phyloP scores from a whole-genome alignment of 1,140 invertebrate species.

The Lithobius niger region DNA sequence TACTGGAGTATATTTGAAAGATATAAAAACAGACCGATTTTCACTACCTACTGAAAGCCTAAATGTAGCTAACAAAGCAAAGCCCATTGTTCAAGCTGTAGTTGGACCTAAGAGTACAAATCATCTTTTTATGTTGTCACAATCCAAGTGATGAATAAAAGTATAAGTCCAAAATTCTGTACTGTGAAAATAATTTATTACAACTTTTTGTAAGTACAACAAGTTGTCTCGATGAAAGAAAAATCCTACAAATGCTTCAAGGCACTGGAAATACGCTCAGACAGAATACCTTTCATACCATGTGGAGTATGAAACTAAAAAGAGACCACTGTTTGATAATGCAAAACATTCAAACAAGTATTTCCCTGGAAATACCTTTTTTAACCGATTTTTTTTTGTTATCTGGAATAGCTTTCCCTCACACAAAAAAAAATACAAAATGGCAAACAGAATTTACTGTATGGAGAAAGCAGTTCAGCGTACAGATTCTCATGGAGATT shows the following conservation, averaged over 20 bases:
- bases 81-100: no score
- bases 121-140: no score
- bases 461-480: slow-evolving; percentile 2
- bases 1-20: no score
- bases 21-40: no score
- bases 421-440: slow-evolving; percentile 1
- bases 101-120: no score
- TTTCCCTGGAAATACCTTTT: slow-evolving; percentile 4
- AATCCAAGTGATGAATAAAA: no score
- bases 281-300: background rate
- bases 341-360: background rate
- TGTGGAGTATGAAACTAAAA: background rate
- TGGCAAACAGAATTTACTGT: background rate
- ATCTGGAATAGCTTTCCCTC: background rate
- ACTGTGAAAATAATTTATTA: slow-evolving; percentile 4
- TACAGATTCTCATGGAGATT: background rate
- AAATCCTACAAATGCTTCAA: slow-evolving; percentile 5
- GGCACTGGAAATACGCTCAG: slow-evolving; percentile 3
- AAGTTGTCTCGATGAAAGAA: background rate
- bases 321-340: background rate
- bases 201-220: slow-evolving; percentile 1
- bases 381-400: background rate
- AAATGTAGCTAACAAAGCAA: no score
- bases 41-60: no score
- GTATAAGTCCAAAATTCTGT: background rate